Conservation (phyloP, 2,888 invertebrate species). For the Teleiodes luculella region DNA sequence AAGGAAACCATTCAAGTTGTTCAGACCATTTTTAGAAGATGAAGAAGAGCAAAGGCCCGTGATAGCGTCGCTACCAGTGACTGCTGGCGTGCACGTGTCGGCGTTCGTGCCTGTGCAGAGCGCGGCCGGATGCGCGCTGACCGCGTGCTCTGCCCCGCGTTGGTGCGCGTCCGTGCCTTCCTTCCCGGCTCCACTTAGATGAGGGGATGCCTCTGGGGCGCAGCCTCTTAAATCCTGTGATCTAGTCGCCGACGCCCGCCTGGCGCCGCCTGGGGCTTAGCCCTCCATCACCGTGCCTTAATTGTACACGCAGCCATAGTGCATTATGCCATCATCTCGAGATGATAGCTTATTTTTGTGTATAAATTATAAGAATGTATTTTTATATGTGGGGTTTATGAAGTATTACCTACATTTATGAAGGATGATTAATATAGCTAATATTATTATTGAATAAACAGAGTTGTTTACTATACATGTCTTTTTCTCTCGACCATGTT, state of each 20-base stretch:
- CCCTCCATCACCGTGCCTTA: slow-evolving; percentile 73
- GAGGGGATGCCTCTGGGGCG: slow-evolving; percentile 62
- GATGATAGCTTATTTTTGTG: slow-evolving; percentile 73
- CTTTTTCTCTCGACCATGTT: slow-evolving; percentile 31
- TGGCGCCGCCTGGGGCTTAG: slow-evolving; percentile 76
- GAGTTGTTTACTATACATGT: slow-evolving; percentile 64
- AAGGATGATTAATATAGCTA: slow-evolving; percentile 64
- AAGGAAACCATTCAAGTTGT: slow-evolving; percentile 84
- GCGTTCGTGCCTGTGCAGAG: slow-evolving; percentile 72
- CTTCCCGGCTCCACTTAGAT: slow-evolving; percentile 71
- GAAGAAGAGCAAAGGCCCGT: slow-evolving; percentile 68
- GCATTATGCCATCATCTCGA: slow-evolving; percentile 68
- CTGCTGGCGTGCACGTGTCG: slow-evolving; percentile 59
- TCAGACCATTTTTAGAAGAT: slow-evolving; percentile 87
- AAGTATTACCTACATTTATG: slow-evolving; percentile 69
- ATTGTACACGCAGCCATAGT: slow-evolving; percentile 74
- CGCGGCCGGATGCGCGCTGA: slow-evolving; percentile 59
- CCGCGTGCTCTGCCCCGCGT: slow-evolving; percentile 69
- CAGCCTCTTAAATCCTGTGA: slow-evolving; percentile 66
- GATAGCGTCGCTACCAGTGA: slow-evolving; percentile 58
- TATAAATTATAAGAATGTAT: slow-evolving; percentile 71
- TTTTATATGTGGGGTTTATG: slow-evolving; percentile 76
- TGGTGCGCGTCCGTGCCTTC: slow-evolving; percentile 84
- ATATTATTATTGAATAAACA: slow-evolving; percentile 69
- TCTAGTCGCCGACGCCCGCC: slow-evolving; percentile 75